phyloP scores from a whole-genome alignment of 1,140 invertebrate species.

The Dinothrombium tinctorium region DNA sequence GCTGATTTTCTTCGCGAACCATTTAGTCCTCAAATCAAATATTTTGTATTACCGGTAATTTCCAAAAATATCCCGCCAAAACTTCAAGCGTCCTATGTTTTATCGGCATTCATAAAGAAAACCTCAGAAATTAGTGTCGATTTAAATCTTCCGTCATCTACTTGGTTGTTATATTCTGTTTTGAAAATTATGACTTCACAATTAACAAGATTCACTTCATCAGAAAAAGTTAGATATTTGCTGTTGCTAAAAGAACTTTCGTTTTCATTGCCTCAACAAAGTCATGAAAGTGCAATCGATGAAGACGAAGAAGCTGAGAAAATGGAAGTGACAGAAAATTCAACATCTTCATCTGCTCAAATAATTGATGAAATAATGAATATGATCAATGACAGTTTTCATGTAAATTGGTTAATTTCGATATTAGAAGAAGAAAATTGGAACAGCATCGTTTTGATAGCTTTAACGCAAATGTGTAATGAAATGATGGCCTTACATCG shows the following conservation, averaged over 20 bases:
- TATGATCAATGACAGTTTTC: conserved; percentile 19
- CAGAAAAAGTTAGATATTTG: conserved; percentile 6
- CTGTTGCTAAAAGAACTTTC: conserved; percentile 4
- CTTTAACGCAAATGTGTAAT: conserved; percentile 49
- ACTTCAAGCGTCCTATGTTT: conserved; percentile 4
- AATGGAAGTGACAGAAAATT: conserved; percentile 1
- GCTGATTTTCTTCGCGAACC: conserved; percentile 1
- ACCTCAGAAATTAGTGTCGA: conserved; percentile 16
- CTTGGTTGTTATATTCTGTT: conserved; percentile 32
- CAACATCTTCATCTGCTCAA: neutral
- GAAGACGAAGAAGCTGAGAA: conserved; percentile 19
- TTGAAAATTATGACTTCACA: conserved; percentile 11
- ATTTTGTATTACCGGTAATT: neutral
- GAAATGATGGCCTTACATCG: conserved; percentile 46
- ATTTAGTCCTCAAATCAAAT: conserved; percentile 1
- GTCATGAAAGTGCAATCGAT: conserved; percentile 16
- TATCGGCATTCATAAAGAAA: conserved; percentile 6
- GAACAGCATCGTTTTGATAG: conserved; percentile 17
- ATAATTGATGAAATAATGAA: neutral
- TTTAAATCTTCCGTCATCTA: conserved; percentile 17
- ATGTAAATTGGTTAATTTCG: conserved; percentile 18
- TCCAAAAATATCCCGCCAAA: conserved; percentile 3
- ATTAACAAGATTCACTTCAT: conserved; percentile 1
- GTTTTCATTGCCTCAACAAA: conserved; percentile 23
- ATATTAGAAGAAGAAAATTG: conserved; percentile 3